Evolutionary conservation across 2,113 vertebrate species (phyloP).

Genomic region (Lasiurus borealis): DNA sequence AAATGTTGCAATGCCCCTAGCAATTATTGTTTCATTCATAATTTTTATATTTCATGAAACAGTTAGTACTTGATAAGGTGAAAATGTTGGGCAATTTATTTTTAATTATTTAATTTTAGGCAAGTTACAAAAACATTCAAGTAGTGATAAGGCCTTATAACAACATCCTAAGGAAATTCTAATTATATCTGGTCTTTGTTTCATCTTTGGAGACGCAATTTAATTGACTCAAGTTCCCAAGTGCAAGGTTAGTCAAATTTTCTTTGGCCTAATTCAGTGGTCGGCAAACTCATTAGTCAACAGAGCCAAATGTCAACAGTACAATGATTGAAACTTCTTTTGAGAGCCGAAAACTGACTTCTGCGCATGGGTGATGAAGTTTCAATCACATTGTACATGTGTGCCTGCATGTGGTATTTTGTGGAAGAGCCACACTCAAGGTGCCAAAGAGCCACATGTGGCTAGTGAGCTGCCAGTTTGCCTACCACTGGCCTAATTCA

Average conservation of each 20-base stretch:
- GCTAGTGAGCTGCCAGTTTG: no score
- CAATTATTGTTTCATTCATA: slow-evolving; percentile 52
- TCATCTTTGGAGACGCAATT: slow-evolving; percentile 51
- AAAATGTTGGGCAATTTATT: slow-evolving; percentile 71
- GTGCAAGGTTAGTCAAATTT: slow-evolving; percentile 31
- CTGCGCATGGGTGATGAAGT: no score
- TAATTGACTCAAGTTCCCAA: slow-evolving; percentile 72
- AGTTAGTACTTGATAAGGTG: slow-evolving; percentile 59
- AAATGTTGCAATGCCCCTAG: background rate
- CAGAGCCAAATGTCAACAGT: no score
- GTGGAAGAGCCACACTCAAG: no score
- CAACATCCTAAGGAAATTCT: slow-evolving; percentile 56
- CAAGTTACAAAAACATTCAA: slow-evolving; percentile 72
- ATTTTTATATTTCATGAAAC: background rate
- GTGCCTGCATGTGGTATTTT: no score
- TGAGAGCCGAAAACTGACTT: no score
- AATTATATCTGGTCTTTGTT: slow-evolving; percentile 66
- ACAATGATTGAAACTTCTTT: no score
- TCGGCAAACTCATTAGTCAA: no score
- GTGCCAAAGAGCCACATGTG: no score
- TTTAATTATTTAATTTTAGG: slow-evolving; percentile 76
- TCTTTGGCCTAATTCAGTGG: slow-evolving; percentile 41
- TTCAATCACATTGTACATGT: no score
- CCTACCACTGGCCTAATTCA: slow-evolving; percentile 11
- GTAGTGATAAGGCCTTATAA: slow-evolving; percentile 74